Base-by-base conservation (phyloP, 2,797 vertebrate species). In the Crenuchus spilurus region DNA sequence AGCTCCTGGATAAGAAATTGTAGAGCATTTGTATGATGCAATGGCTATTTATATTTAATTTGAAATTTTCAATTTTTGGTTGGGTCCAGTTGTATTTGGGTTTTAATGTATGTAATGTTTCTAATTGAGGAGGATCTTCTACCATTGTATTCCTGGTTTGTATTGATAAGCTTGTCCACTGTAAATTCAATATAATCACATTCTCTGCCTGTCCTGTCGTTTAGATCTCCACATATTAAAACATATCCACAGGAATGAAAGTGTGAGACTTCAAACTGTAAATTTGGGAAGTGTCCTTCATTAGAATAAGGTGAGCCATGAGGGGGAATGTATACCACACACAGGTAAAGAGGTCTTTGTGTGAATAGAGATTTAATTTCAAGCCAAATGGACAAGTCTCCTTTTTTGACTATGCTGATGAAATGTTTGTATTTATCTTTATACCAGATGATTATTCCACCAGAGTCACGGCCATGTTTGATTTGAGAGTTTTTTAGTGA, bases 391-490 rank as follows among this genome's bases (percentile, higher is more conserved):
- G 49, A 20, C 51, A 31, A 52, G 3, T 67, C 16, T 44, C 6
- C 1, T 28, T 55, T 41, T 67, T 51, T 49, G 22, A 60, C 24
- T 1, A 8, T 57, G 10, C 31, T 57, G 24, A 24, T 44, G 49
- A 52, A 20, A n/a, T 42, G 46, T 42, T 69, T 54, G 11, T 18
- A 18, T 9, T 52, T 74, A 8, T 26, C 37, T 63, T 70, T 69
- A n/a, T 55, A 24, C 28, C 14, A 62, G 16, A 62, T 61, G 22
- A 69, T 41, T 75, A 52, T 41, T 49, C 35, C 31, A 41, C 24
- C 22, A 57, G 24, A 68, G 39, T 60, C 52, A 37, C 30, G 16
- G 5, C 39, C 51, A 13, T 18, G 20, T 74, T 67, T 60, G 10
- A 52, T 31, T 42, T 41, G 18, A 26, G 48, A 7, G 8, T 57